Evolutionary conservation across 2,888 invertebrate species (phyloP).

Genomic region (Dryomyza anilis): DNA sequence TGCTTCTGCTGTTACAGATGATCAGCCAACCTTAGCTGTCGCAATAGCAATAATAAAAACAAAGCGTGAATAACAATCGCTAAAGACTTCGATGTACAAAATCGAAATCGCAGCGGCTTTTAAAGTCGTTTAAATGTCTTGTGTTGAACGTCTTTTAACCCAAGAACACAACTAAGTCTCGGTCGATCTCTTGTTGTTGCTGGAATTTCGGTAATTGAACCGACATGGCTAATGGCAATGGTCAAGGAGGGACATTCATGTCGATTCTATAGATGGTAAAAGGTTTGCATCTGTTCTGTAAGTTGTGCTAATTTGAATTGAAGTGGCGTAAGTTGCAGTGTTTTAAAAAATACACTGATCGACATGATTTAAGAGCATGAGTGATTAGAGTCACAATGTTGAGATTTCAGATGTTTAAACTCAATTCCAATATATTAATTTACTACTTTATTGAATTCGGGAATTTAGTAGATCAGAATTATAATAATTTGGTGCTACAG

Average conservation of each 20-base stretch:
- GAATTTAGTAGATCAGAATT: too few species aligned
- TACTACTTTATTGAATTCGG: too few species aligned
- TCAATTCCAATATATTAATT: too few species aligned
- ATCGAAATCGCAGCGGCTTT: slow-evolving; percentile 32
- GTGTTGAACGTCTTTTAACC: too few species aligned
- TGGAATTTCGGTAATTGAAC: slow-evolving; percentile 35
- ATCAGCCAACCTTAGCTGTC: slow-evolving; percentile 22
- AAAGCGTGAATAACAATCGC: slow-evolving; percentile 41
- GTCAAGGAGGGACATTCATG: slow-evolving; percentile 30
- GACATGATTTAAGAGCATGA: too few species aligned
- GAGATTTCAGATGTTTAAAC: too few species aligned
- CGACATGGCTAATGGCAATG: slow-evolving; percentile 33
- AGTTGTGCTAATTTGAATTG: slow-evolving; percentile 41
- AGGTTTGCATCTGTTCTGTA: slow-evolving; percentile 36
- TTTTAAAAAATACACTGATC: slow-evolving; percentile 11
- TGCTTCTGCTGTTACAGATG: neutral
- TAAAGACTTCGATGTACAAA: slow-evolving; percentile 24
- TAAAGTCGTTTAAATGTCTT: slow-evolving; percentile 23
- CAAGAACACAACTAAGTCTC: too few species aligned
- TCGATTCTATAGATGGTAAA: slow-evolving; percentile 6
- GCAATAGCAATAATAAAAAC: slow-evolving; percentile 31
- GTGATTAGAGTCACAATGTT: too few species aligned
- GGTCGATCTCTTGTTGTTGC: slow-evolving; percentile 14
- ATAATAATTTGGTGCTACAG: too few species aligned
- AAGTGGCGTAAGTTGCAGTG: slow-evolving; percentile 38